phyloP scores from a whole-genome alignment of 2,797 vertebrate species.

The Merluccius polli region DNA sequence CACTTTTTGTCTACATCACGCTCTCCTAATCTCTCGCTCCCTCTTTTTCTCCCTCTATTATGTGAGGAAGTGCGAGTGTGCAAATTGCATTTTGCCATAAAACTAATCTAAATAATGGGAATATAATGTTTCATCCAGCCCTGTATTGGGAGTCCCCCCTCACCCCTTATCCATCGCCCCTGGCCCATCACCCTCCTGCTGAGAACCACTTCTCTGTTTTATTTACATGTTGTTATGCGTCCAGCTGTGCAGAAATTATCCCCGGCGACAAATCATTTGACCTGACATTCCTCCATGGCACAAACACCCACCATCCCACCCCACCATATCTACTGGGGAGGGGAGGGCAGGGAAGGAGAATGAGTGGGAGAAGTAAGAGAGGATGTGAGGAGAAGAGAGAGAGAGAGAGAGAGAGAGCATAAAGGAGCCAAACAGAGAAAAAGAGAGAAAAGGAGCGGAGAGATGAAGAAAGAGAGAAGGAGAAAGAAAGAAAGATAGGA shows the following conservation, averaged over 20 bases:
- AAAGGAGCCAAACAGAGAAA: too few relatives aligned
- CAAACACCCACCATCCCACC: conserved; percentile 34
- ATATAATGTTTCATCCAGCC: neutral
- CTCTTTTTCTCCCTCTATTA: conserved; percentile 20
- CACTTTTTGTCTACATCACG: conserved; percentile 7
- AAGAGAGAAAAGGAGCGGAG: too few relatives aligned
- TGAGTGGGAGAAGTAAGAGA: conserved; percentile 18
- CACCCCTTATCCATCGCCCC: conserved; percentile 45
- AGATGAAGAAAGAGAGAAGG: too few relatives aligned
- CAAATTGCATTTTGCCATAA: neutral
- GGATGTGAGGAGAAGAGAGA: neutral
- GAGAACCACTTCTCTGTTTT: conserved; percentile 85
- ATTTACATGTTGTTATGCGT: conserved; percentile 95
- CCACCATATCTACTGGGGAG: neutral
- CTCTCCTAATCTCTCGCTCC: conserved; percentile 14
- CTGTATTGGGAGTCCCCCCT: conserved; percentile 2
- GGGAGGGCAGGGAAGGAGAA: too few relatives aligned
- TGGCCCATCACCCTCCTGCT: conserved; percentile 78
- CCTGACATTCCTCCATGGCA: conserved; percentile 85
- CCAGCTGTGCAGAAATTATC: conserved; percentile 89
- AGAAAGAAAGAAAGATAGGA: neutral
- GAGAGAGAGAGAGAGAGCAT: too few relatives aligned
- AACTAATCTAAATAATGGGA: neutral
- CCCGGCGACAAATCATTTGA: conserved; percentile 93
- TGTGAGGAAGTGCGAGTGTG: neutral